These are phyloP conservation scores for Drosophila neonasuta DNA, from an alignment of 2,888 invertebrate species.

Conservation along the genomic window DNA sequence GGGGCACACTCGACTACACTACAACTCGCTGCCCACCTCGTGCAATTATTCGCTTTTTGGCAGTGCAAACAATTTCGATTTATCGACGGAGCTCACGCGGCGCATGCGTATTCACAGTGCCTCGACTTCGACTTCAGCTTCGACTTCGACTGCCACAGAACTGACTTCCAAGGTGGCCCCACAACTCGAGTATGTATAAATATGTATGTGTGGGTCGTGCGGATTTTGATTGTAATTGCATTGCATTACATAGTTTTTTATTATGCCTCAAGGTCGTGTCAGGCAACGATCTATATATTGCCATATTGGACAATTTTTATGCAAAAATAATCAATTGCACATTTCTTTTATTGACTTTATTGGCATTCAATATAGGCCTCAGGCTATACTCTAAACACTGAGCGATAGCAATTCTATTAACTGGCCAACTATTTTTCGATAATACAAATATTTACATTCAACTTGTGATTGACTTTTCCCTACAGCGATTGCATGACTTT, in stretches of 20 bases:
- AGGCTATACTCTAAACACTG: slow-evolving; percentile 46
- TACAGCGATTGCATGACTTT: slow-evolving; percentile 37
- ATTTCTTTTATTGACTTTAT: slow-evolving; percentile 70
- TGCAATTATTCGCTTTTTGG: slow-evolving; percentile 77
- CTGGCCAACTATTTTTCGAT: slow-evolving; percentile 1
- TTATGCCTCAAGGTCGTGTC: slow-evolving; percentile 73
- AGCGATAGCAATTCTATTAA: too few relatives aligned
- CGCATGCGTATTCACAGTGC: slow-evolving; percentile 48
- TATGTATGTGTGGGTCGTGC: slow-evolving; percentile 70
- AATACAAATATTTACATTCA: background rate
- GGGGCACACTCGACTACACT: slow-evolving; percentile 28
- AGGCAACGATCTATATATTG: slow-evolving; percentile 51
- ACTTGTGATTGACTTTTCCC: background rate
- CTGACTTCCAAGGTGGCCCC: slow-evolving; percentile 50
- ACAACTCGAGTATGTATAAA: slow-evolving; percentile 14
- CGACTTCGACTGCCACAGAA: slow-evolving; percentile 7
- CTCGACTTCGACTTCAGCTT: background rate
- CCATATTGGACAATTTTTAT: slow-evolving; percentile 65
- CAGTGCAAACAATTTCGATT: slow-evolving; percentile 77
- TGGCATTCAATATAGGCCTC: slow-evolving; percentile 41
- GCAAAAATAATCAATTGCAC: slow-evolving; percentile 71
- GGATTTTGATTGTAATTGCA: slow-evolving; percentile 75
- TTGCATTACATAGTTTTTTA: slow-evolving; percentile 72
- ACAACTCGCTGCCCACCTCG: slow-evolving; percentile 55
- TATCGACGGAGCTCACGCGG: slow-evolving; percentile 73